A percentile compares a stretch with the other conserved stretches of the same genome.
Conservation (phyloP, 2,797 vertebrate species). For the Sternarchorhynchus goeldii region DNA sequence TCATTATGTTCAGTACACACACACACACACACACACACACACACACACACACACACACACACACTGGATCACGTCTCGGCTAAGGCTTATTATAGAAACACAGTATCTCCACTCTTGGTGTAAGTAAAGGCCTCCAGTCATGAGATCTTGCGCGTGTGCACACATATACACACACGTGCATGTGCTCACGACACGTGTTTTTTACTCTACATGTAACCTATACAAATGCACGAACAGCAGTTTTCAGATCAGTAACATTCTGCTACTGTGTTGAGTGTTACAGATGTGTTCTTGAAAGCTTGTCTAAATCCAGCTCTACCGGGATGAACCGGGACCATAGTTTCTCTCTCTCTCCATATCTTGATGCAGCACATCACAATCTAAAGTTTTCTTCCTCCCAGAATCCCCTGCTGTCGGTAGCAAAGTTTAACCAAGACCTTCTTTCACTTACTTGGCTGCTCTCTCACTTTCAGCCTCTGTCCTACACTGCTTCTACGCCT, state of each 20-base stretch:
- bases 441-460: constrained; percentile 29
- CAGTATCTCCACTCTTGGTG: constrained; percentile 47
- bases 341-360: background rate
- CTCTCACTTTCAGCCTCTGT: constrained; percentile 64
- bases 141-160: constrained; percentile 62
- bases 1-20: background rate
- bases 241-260: background rate
- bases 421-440: constrained; percentile 3
- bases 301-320: background rate
- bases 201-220: background rate
- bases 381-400: background rate
- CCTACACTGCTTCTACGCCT: constrained; percentile 28
- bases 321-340: background rate
- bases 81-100: constrained; percentile 38
- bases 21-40: constrained; percentile 45
- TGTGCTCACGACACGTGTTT: background rate
- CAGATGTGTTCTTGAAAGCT: background rate
- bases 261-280: background rate
- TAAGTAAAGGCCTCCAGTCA: constrained; percentile 73
- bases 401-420: background rate
- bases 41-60: constrained; percentile 43
- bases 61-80: constrained; percentile 53
- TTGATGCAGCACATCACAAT: constrained; percentile 8
- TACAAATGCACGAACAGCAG: constrained; percentile 1
- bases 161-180: constrained; percentile 1